Evolutionary conservation across 2,113 vertebrate genomes (phyloP).

Genomic region (Pandion haliaetus): DNA sequence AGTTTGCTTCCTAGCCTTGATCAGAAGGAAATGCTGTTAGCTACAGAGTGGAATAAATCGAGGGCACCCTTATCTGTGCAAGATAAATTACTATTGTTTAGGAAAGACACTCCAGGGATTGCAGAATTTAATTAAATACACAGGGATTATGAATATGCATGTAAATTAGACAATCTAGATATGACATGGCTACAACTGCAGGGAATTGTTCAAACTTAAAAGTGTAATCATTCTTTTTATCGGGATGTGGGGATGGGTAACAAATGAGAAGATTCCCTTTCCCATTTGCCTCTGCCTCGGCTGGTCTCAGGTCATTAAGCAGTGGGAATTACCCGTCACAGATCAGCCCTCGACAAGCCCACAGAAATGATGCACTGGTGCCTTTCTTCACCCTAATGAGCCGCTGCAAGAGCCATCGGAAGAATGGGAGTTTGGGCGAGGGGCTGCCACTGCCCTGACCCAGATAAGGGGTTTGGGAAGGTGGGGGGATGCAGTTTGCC

Average conservation of each 20-base stretch:
- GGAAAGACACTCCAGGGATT: slow-evolving; percentile 69
- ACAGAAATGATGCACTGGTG: not conserved
- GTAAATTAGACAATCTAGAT: slow-evolving; percentile 67
- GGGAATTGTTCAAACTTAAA: slow-evolving; percentile 68
- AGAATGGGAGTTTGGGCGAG: not conserved
- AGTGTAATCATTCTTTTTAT: slow-evolving; percentile 63
- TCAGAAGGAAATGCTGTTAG: slow-evolving; percentile 66
- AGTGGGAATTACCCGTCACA: slow-evolving; percentile 44
- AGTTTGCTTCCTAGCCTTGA: slow-evolving; percentile 54
- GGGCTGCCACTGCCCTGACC: slow-evolving; percentile 25
- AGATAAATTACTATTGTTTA: slow-evolving; percentile 78
- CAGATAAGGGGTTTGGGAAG: slow-evolving; percentile 35
- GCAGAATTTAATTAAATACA: slow-evolving; percentile 77
- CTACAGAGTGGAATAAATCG: slow-evolving; percentile 67
- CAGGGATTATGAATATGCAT: slow-evolving; percentile 76
- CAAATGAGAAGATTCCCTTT: slow-evolving; percentile 47
- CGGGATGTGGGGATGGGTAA: slow-evolving; percentile 40
- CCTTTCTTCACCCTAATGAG: slow-evolving; percentile 50
- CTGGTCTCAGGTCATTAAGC: slow-evolving; percentile 63
- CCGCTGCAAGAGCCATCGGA: not conserved
- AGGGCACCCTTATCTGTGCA: slow-evolving; percentile 69
- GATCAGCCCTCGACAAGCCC: slow-evolving; percentile 5
- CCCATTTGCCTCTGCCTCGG: not conserved
- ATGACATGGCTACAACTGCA: slow-evolving; percentile 68
- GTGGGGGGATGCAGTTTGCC: not conserved